These are phyloP conservation scores for Typhlichthys eigenmanni DNA, from an alignment of 2,797 vertebrate genomes.

Conservation along the genomic window DNA sequence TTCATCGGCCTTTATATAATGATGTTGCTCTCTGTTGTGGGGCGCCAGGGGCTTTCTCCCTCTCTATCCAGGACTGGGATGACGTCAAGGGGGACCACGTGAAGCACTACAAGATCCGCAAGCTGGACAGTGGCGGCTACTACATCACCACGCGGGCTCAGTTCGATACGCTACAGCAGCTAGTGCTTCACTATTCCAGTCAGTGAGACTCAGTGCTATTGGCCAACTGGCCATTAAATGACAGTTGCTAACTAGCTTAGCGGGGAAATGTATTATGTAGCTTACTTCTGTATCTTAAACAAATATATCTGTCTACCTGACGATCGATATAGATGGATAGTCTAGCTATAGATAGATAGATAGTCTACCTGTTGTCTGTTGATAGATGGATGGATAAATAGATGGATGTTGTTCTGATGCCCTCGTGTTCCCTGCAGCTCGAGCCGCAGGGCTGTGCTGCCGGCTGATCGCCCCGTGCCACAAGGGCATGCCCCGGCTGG, in stretches of 20 bases:
- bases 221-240: too few relatives aligned
- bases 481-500: constrained; percentile 99
- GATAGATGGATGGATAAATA: too few relatives aligned
- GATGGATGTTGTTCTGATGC: background rate
- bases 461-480: constrained; percentile 97
- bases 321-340: too few relatives aligned
- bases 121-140: constrained; percentile 97
- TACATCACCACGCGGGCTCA: constrained; percentile 98
- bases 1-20: constrained; percentile 14
- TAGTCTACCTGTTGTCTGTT: background rate
- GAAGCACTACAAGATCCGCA: constrained; percentile 99
- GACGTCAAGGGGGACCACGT: constrained; percentile 98
- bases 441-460: constrained; percentile 98
- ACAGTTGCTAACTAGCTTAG: too few relatives aligned
- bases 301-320: too few relatives aligned
- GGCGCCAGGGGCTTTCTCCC: constrained; percentile 91
- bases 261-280: too few relatives aligned
- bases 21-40: background rate
- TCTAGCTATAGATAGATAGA: too few relatives aligned
- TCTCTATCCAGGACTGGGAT: constrained; percentile 99
- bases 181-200: constrained; percentile 98
- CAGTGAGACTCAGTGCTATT: constrained; percentile 40
- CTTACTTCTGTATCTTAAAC: too few relatives aligned
- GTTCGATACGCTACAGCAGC: constrained; percentile 97
- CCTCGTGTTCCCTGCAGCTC: constrained; percentile 71